Evolutionary conservation across 35 echinoderm and acorn worm species (phyloP), one percentile per base, ranked within the genome.

Genomic region (Lytechinus pictus): DNA sequence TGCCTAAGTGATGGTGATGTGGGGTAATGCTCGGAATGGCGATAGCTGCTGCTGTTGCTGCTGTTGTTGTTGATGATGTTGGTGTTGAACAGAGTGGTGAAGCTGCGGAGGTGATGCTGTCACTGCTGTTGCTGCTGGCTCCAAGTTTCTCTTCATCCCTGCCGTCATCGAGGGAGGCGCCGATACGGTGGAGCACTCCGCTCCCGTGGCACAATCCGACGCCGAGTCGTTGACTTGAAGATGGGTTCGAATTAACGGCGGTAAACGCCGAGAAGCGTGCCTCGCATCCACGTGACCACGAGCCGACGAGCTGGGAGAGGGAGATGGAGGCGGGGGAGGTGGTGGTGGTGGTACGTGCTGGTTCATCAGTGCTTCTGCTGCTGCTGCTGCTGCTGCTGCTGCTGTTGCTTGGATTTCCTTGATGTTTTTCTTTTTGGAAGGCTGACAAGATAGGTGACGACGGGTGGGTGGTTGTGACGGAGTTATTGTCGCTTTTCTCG

Each of bases 231-330:
- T 93, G 92, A 27, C 53, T 93, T 55, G 92, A 93, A 27, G 52
- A 57, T 10, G 53, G 52, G 55, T 27, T 55, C n/a, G 92, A 93
- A 44, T 27, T 93, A 54, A 93, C 92, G 92, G 92, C 92, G 52
- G 92, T 93, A 57, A 93, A 93, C 27, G 92, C 92, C 53, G 92
- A 93, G 92, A 93, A 57, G 55, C 92, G 92, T 53, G 92, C 92
- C 92, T 57, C 92, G 92, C 92, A 93, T 55, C 92, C 92, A 55
- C 53, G 92, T 33, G 92, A 93, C 92, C 92, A 93, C 5, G 53
- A 55, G 10, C 92, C 92, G 54, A 54, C 13, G 24, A 54, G 92
- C 16, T 90, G 88, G 52, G 88, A 90, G 27, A 90, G 88, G 88
- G 88, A 90, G 88, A 90, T 90, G 88, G 88, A 4, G 54, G 92